phyloP scores from a whole-genome alignment of 1,140 invertebrate species.

The Propsilocerus akamusi region DNA sequence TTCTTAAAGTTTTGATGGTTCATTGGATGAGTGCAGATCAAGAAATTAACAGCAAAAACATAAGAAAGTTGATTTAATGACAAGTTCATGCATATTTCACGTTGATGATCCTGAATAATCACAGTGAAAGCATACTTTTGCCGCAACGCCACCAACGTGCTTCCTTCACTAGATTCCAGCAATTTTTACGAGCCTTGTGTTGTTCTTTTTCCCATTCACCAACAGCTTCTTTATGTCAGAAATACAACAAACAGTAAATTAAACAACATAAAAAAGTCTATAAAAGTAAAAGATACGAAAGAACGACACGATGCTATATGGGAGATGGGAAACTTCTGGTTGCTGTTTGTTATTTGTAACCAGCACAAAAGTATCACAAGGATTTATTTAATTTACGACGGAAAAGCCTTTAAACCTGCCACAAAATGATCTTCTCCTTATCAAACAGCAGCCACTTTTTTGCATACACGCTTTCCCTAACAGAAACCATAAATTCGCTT shows the following conservation, averaged over 20 bases:
- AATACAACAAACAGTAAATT: background rate
- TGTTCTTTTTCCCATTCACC: background rate
- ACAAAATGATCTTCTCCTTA: background rate
- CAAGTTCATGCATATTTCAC: background rate
- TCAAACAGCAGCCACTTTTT: background rate
- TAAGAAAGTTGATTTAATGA: too few species aligned
- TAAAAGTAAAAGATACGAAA: background rate
- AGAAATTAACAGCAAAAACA: too few species aligned
- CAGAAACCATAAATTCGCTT: background rate
- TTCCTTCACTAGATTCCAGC: background rate
- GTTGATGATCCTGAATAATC: background rate
- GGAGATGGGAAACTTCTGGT: background rate
- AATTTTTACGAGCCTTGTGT: background rate
- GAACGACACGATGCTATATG: background rate
- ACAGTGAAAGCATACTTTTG: background rate
- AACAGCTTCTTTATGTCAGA: background rate
- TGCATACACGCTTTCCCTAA: background rate
- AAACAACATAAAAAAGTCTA: conserved; percentile 4
- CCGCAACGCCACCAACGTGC: background rate
- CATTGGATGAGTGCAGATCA: too few species aligned
- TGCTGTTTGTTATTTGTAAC: background rate
- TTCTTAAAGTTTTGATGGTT: too few species aligned
- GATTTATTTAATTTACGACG: conserved; percentile 2
- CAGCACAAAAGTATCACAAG: background rate
- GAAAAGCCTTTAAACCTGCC: background rate